Percentiles rank a stretch among this genome's conserved stretches.
These are phyloP conservation scores for Noctua comes DNA, from an alignment of 2,888 invertebrate genomes.

Conservation along the genomic window DNA sequence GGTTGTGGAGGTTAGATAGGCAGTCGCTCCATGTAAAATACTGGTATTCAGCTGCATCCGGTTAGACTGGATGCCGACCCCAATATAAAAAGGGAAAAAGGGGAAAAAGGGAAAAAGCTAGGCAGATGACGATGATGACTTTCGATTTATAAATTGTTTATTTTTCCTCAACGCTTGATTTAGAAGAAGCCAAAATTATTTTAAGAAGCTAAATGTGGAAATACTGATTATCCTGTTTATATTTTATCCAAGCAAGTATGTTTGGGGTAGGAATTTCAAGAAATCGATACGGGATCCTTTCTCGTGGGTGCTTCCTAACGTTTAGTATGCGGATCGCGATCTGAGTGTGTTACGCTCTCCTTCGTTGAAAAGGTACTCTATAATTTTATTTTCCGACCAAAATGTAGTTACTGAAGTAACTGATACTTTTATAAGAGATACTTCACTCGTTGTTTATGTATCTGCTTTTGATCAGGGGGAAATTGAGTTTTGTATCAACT, in stretches of 20 bases:
- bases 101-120: no score
- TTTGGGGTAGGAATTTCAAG: slow-evolving; percentile 76
- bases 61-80: no score
- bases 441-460: slow-evolving; percentile 74
- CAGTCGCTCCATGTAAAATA: no score
- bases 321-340: slow-evolving; percentile 84
- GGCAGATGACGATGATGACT: no score
- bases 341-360: slow-evolving; percentile 85
- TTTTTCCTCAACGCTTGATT: slow-evolving; percentile 1
- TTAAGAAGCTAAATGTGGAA: slow-evolving; percentile 18
- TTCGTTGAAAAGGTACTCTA: slow-evolving; percentile 88
- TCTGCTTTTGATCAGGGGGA: slow-evolving; percentile 73
- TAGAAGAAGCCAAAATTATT: slow-evolving; percentile 18
- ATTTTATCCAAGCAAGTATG: slow-evolving; percentile 70
- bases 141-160: background rate
- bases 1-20: no score
- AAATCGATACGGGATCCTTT: slow-evolving; percentile 81
- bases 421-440: slow-evolving; percentile 85
- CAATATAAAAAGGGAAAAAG: no score
- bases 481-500: slow-evolving; percentile 71
- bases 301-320: slow-evolving; percentile 68
- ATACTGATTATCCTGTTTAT: slow-evolving; percentile 55
- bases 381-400: slow-evolving; percentile 90
- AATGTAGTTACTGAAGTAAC: slow-evolving; percentile 87
- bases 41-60: no score